Conservation (phyloP, 2,113 vertebrate species). For the Leptocoma aspasia region DNA sequence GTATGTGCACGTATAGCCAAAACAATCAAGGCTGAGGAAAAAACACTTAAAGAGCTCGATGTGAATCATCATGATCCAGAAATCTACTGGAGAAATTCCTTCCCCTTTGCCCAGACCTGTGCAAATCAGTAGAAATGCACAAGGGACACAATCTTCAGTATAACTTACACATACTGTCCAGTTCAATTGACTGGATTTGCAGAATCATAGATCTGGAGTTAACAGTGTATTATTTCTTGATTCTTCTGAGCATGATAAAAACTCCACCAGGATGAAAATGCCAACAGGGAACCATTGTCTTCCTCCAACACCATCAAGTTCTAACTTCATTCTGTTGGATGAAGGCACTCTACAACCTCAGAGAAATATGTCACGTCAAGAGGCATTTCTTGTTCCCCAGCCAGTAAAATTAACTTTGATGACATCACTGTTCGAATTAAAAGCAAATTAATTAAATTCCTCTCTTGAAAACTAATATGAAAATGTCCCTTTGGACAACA, state of each 20-base stretch:
- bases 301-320: neutral
- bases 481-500: neutral
- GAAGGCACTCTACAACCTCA: neutral
- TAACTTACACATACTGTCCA: neutral
- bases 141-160: neutral
- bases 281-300: neutral
- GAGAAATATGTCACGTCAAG: neutral
- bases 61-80: neutral
- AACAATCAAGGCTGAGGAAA: neutral
- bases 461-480: neutral
- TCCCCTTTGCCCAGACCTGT: neutral
- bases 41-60: neutral
- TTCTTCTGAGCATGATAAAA: neutral
- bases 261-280: accelerated
- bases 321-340: neutral
- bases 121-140: neutral
- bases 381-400: neutral
- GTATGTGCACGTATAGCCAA: neutral
- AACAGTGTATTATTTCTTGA: neutral
- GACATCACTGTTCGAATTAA: neutral
- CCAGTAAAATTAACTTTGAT: neutral
- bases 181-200: neutral
- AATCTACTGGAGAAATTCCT: neutral
- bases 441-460: neutral
- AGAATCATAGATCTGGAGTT: neutral